Percentiles rank a stretch among this genome's conserved stretches.
Evolutionary conservation across 2,113 vertebrate species (phyloP).

Genomic region (Rhinogobius similis): DNA sequence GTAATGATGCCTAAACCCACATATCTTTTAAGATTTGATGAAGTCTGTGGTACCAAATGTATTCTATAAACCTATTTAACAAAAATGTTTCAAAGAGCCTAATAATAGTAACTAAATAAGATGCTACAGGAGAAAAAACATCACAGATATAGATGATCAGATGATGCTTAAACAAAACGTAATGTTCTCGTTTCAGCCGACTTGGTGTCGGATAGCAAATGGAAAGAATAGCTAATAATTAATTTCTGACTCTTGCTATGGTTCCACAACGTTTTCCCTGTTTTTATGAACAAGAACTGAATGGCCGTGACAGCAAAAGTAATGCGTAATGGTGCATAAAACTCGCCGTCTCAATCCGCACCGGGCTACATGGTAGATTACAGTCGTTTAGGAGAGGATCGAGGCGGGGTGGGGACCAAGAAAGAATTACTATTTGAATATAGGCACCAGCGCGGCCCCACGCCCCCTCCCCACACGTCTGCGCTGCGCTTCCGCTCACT

Average conservation of each 20-base stretch:
- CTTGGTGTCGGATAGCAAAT: not conserved
- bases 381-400: constrained; percentile 17
- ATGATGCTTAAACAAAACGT: no score
- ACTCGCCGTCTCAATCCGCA: constrained; percentile 19
- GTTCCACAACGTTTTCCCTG: not conserved
- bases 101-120: no score
- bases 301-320: not conserved
- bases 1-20: no score
- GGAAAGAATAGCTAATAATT: not conserved
- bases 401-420: constrained; percentile 39
- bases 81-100: no score
- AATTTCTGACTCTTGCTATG: not conserved
- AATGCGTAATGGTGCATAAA: constrained; percentile 33
- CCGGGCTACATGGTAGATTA: constrained; percentile 20
- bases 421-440: constrained; percentile 56
- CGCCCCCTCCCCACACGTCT: constrained; percentile 54
- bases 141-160: no score
- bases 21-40: not conserved
- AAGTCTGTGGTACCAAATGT: no score
- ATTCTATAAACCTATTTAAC: no score
- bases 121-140: no score
- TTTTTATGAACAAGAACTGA: not conserved
- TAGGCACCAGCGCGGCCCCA: constrained; percentile 67
- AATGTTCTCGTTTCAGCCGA: no score
- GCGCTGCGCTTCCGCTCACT: constrained; percentile 56